These are phyloP conservation scores for Heterodera schachtii DNA, from an alignment of 1,140 invertebrate species.

Conservation along the genomic window DNA sequence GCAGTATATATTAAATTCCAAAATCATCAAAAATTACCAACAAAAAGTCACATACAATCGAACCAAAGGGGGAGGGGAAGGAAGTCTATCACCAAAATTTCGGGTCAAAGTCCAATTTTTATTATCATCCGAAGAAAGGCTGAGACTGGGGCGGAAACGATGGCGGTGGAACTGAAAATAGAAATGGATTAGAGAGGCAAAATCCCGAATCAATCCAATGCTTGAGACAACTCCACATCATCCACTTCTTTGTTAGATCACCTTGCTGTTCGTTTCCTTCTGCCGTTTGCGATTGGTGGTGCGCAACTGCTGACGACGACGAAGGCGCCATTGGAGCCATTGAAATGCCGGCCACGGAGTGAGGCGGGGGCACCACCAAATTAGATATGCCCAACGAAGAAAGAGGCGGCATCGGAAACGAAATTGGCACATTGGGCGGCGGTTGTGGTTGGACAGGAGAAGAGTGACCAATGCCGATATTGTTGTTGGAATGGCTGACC, in stretches of 20 bases:
- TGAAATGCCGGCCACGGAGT: constrained; percentile 3
- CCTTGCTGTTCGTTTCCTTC: neutral
- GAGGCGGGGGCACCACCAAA: constrained; percentile 53
- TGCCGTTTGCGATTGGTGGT: neutral
- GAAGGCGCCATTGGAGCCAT: neutral
- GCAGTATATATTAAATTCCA: neutral
- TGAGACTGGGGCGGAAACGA: constrained; percentile 6
- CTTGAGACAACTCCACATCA: too few species aligned
- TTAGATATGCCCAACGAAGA: constrained; percentile 57
- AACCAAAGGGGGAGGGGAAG: neutral
- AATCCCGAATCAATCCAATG: neutral
- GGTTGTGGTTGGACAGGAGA: constrained; percentile 11
- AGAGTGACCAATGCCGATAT: neutral
- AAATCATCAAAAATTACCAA: neutral
- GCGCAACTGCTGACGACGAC: neutral
- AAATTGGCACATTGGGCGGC: constrained; percentile 33
- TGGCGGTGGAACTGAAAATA: constrained; percentile 7
- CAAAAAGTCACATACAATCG: neutral
- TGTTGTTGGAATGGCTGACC: neutral
- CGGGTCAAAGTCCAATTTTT: neutral
- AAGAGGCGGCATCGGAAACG: constrained; percentile 63
- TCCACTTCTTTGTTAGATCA: neutral
- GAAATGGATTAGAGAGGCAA: neutral
- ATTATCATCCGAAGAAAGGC: neutral
- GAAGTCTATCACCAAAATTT: neutral